Evolutionary conservation across 1,140 invertebrate genomes (phyloP).

Genomic region (Euwallacea fornicatus): DNA sequence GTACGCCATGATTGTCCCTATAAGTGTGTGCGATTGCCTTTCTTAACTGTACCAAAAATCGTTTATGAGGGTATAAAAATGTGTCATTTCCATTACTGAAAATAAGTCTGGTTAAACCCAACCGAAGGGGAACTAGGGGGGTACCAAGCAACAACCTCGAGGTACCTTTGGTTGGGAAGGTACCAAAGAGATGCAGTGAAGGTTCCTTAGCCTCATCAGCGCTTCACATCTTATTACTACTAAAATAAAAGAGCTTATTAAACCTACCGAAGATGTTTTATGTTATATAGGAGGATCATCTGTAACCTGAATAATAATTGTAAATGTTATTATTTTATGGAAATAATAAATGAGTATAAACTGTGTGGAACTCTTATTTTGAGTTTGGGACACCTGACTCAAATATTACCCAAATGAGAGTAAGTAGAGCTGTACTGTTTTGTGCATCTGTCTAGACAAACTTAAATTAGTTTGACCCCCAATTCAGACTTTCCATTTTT

Average conservation of each 20-base stretch:
- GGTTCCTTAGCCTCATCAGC: neutral
- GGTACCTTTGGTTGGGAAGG: neutral
- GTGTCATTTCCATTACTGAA: neutral
- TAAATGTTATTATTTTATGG: conserved; percentile 23
- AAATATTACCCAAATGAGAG: too few relatives aligned
- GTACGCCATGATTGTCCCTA: neutral
- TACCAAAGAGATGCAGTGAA: conserved; percentile 1
- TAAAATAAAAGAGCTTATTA: conserved; percentile 16
- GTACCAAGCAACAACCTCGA: too few relatives aligned
- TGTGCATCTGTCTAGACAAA: too few relatives aligned
- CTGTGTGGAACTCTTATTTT: too few relatives aligned
- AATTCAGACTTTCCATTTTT: too few relatives aligned
- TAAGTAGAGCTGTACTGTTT: too few relatives aligned
- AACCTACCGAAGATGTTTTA: conserved; percentile 12
- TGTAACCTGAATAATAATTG: conserved; percentile 15
- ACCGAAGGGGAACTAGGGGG: neutral
- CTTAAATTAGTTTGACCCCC: too few relatives aligned
- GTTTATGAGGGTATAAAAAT: neutral
- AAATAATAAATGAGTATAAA: conserved; percentile 11
- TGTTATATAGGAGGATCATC: conserved; percentile 11
- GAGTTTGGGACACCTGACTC: too few relatives aligned
- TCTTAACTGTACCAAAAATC: neutral
- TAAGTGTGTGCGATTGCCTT: neutral
- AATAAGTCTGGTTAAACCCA: neutral
- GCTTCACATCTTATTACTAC: conserved; percentile 12